phyloP scores from a whole-genome alignment of 2,113 vertebrate genomes.

The Toxostoma redivivum region DNA sequence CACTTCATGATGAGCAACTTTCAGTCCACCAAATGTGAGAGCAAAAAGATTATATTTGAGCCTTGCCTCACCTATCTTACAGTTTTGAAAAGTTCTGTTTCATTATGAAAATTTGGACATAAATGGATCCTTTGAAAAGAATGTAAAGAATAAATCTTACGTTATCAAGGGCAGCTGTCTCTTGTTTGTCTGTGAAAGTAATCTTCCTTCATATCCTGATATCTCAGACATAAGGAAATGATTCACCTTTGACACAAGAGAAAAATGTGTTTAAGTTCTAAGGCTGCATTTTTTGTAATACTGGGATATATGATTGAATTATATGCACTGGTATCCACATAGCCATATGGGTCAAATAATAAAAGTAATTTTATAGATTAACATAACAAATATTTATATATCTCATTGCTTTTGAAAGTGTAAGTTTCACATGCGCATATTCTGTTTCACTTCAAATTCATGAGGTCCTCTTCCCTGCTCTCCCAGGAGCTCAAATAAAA shows the following conservation, averaged over 20 bases:
- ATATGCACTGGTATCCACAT: not conserved
- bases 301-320: not conserved
- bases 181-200: constrained; percentile 55
- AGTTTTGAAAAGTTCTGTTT: not conserved
- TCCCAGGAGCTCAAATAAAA: not conserved
- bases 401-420: constrained; percentile 40
- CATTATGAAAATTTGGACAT: constrained; percentile 35
- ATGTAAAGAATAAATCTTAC: constrained; percentile 30
- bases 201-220: constrained; percentile 51
- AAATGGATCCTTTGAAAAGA: constrained; percentile 34
- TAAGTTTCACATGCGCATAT: not conserved
- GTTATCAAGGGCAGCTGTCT: constrained; percentile 53
- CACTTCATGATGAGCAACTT: not conserved
- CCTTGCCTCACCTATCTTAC: not conserved
- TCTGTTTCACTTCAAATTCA: constrained; percentile 27
- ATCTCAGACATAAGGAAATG: constrained; percentile 54
- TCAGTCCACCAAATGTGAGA: not conserved
- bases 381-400: constrained; percentile 38
- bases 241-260: constrained; percentile 52
- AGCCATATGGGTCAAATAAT: constrained; percentile 55
- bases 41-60: not conserved
- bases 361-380: constrained; percentile 36
- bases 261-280: constrained; percentile 54
- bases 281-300: constrained; percentile 26
- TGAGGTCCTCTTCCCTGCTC: not conserved